Percentiles rank a stretch among this genome's conserved stretches.
These are phyloP conservation scores for Axinella damicornis DNA, from an alignment of 37 sponge, comb jelly and placozoan species.

Conservation along the genomic window DNA sequence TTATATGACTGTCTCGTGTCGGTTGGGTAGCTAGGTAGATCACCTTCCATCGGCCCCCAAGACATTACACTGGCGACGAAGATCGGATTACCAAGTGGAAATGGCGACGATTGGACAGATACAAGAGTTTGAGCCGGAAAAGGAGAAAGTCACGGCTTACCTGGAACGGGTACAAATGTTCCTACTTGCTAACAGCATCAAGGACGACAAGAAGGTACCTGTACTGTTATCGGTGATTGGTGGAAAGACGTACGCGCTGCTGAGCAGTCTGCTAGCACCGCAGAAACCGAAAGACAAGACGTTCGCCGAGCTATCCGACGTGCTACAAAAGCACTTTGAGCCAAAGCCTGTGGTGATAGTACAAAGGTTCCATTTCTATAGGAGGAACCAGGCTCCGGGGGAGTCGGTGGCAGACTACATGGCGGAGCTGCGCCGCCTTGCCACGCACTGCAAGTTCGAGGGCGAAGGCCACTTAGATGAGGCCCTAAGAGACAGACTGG, in stretches of 20 bases:
- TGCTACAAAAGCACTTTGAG: slow-evolving; percentile 29
- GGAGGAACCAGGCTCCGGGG: slow-evolving; percentile 12
- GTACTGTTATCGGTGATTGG: slow-evolving; percentile 34
- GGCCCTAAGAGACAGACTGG: slow-evolving; percentile 37
- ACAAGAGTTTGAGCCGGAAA: slow-evolving; percentile 20
- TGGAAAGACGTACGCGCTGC: slow-evolving; percentile 31
- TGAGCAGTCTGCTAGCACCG: slow-evolving; percentile 36
- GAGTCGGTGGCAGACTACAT: slow-evolving; percentile 37
- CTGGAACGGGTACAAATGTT: slow-evolving; percentile 38
- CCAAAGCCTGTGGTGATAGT: slow-evolving; percentile 29
- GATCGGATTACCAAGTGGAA: too few species aligned
- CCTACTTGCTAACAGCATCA: slow-evolving; percentile 34
- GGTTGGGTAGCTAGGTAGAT: not conserved
- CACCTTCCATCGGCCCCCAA: not conserved
- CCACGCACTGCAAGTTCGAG: slow-evolving; percentile 35
- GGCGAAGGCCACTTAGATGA: slow-evolving; percentile 22
- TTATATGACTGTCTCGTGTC: not conserved
- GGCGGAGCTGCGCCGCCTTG: slow-evolving; percentile 33
- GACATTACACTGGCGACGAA: too few species aligned
- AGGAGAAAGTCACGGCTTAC: slow-evolving; percentile 21
- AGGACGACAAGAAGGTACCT: slow-evolving; percentile 23
- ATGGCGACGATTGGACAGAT: too few species aligned
- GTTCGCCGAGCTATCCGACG: not conserved
- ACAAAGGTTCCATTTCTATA: slow-evolving; percentile 29
- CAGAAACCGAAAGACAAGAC: slow-evolving; percentile 26